A percentile compares a stretch with the other conserved stretches of the same genome.
Evolutionary conservation across 2,888 invertebrate genomes (phyloP).

Genomic region (Rhagonycha fulva): DNA sequence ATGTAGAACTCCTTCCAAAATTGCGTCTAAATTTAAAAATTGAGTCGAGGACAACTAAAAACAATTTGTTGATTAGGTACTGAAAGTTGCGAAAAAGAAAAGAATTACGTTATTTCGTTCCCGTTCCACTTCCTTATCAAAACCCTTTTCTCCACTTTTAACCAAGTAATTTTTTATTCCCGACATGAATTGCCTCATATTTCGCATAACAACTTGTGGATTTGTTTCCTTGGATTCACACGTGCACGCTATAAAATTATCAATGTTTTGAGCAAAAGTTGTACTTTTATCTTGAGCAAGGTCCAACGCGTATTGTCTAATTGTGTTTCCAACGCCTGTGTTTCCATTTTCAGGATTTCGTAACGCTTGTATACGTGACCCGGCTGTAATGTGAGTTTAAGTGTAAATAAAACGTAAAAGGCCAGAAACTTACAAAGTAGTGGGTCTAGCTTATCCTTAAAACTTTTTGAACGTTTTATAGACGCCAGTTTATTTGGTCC

Average conservation of each 20-base stretch:
- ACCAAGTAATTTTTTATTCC: slow-evolving; percentile 98
- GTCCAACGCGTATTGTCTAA: slow-evolving; percentile 78
- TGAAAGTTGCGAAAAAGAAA: background rate
- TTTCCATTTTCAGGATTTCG: slow-evolving; percentile 62
- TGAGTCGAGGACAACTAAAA: slow-evolving; percentile 81
- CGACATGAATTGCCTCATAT: slow-evolving; percentile 96
- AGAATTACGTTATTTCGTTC: slow-evolving; percentile 74
- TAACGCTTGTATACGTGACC: slow-evolving; percentile 74
- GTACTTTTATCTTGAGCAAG: slow-evolving; percentile 84
- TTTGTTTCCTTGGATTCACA: slow-evolving; percentile 86
- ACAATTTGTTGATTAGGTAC: slow-evolving; percentile 1
- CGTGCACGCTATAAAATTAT: slow-evolving; percentile 92
- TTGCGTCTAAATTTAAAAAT: slow-evolving; percentile 93
- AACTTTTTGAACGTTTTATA: slow-evolving; percentile 70
- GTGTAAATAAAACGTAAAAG: background rate
- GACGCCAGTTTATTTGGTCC: slow-evolving; percentile 58
- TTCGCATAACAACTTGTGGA: slow-evolving; percentile 86
- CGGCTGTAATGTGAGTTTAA: slow-evolving; percentile 62
- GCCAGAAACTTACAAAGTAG: slow-evolving; percentile 64
- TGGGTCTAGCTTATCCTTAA: slow-evolving; percentile 78
- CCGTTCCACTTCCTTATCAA: slow-evolving; percentile 88
- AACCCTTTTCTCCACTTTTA: slow-evolving; percentile 92
- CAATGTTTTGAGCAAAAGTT: slow-evolving; percentile 90
- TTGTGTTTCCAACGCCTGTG: slow-evolving; percentile 70
- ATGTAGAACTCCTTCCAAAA: slow-evolving; percentile 93